A percentile compares a stretch with the other conserved stretches of the same genome.
Conservation (phyloP, 2,113 vertebrate species). For the Dromaius novaehollandiae region DNA sequence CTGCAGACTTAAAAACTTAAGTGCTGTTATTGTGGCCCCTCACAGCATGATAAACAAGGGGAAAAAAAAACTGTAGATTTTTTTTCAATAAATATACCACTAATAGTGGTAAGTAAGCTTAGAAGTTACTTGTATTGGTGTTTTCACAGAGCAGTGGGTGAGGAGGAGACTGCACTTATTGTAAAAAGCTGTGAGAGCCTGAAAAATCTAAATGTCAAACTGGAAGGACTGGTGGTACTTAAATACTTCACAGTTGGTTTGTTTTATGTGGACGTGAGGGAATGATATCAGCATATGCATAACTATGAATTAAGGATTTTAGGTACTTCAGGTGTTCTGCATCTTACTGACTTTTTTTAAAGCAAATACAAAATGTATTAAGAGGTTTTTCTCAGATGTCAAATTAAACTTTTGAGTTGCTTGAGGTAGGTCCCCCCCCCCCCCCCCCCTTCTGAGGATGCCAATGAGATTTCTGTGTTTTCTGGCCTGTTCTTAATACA, state of each 20-base stretch:
- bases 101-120: no score
- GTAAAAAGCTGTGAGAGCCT: background rate
- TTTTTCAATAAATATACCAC: background rate
- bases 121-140: fast-evolving
- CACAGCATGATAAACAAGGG: no score
- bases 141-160: background rate
- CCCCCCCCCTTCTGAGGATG: background rate
- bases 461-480: background rate
- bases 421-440: no score
- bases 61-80: no score
- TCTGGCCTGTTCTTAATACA: background rate
- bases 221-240: background rate
- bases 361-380: background rate
- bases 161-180: background rate
- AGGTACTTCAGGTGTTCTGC: background rate
- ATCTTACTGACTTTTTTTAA: background rate
- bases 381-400: background rate
- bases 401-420: background rate
- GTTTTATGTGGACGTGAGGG: background rate
- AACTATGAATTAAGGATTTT: background rate
- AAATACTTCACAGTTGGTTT: background rate
- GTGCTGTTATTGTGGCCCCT: background rate
- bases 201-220: background rate
- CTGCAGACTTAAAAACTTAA: background rate
- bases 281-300: background rate